Conservation (phyloP, 2,797 vertebrate species). For the Karalla daura region DNA sequence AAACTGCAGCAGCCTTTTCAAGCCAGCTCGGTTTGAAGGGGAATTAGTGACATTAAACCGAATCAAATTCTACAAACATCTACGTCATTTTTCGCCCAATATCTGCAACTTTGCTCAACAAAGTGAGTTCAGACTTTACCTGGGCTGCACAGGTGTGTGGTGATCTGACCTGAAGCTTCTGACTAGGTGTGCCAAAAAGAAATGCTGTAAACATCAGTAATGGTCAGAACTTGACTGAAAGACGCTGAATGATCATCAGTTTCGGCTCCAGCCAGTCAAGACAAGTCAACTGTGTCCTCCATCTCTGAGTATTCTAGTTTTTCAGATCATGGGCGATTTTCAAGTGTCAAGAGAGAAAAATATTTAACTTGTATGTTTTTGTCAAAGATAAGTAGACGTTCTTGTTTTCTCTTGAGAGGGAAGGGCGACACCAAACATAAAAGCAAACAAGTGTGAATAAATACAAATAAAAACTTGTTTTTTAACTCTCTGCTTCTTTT, state of each 20-base stretch:
- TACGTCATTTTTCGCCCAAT: too few species aligned
- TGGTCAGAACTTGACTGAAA: not conserved
- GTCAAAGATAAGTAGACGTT: not conserved
- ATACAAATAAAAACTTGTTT: conserved; percentile 27
- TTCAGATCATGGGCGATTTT: not conserved
- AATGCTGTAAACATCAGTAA: not conserved
- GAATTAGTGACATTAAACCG: not conserved
- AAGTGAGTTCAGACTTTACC: too few species aligned
- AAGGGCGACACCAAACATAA: not conserved
- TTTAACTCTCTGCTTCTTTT: conserved; percentile 11
- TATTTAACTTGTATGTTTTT: conserved; percentile 5
- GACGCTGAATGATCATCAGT: not conserved
- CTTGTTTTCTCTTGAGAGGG: conserved; percentile 9
- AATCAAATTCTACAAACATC: too few species aligned
- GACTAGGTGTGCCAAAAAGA: not conserved
- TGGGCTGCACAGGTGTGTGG: fast-evolving
- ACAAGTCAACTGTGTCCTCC: not conserved
- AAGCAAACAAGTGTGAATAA: conserved; percentile 25
- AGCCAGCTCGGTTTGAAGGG: not conserved
- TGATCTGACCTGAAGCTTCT: not conserved
- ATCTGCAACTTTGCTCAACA: too few species aligned
- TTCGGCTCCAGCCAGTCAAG: not conserved
- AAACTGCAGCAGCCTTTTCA: not conserved
- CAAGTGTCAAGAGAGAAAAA: conserved; percentile 3
- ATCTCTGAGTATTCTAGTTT: not conserved